Evolutionary conservation across 2,888 invertebrate genomes (phyloP), one percentile per base, ranked within the genome.

Genomic region (Euphydryas editha): DNA sequence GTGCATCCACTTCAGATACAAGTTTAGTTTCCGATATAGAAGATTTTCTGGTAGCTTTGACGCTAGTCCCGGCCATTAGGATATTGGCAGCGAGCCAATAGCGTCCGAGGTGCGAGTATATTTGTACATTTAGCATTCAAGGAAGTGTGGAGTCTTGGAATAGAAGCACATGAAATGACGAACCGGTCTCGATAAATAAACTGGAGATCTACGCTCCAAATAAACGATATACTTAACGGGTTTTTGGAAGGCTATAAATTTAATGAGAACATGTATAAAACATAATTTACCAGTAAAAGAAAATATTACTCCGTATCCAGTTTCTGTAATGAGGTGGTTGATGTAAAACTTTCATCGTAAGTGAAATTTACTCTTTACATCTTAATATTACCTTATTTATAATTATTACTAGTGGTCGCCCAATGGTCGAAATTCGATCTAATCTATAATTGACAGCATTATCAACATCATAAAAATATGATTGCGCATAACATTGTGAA

Each of bases 81-180:
- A 86, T 82, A 82, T 85, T 92, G 92, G 92, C 87, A 37, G 55
- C 44, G 65, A 47, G 88, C 92, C 92, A 92, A 78, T 71, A 76
- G 68, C 78, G 77, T 78, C 80, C 84, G 83, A 88, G 87, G 87
- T 89, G 88, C 85, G 84, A 85, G 83, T 88, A 85, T 90, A 88
- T 91, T 90, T 86, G 88, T 90, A 84, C 88, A 85, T 85, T 83
- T 80, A 86, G 87, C 87, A 90, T 88, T 90, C 90, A 87, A 89
- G 91, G 90, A 92, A 91, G 90, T 90, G 86, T 82, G 81, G 85
- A 84, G 81, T 88, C 89, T 86, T 80, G 82, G 86, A 92, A 90
- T 90, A 90, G 90, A 85, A 82, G 81, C 86, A 85, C 81, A 81
- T 79, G 81, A 81, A 84, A 81, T 83, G 84, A 83, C 78, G 80